These are phyloP conservation scores for Pinna nobilis DNA, from an alignment of 1,140 invertebrate species.

Conservation along the genomic window DNA sequence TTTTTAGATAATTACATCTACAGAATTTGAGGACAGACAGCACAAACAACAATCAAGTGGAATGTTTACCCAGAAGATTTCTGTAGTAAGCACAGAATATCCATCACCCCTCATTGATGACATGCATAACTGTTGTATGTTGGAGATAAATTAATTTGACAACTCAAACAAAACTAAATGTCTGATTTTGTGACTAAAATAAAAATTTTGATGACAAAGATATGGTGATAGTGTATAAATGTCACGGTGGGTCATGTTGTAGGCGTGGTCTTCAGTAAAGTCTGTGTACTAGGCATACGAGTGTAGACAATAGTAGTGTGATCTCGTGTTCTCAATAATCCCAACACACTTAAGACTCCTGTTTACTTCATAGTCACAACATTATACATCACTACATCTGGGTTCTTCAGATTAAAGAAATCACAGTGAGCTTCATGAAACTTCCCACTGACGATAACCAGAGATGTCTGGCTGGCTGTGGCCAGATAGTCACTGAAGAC, in stretches of 20 bases:
- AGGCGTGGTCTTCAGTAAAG: no score
- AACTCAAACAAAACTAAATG: neutral
- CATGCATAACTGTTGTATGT: no score
- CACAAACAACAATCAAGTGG: no score
- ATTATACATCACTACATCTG: conserved; percentile 38
- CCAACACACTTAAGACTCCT: neutral
- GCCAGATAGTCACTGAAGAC: conserved; percentile 87
- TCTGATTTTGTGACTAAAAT: neutral
- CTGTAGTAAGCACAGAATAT: no score
- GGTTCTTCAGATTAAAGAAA: conserved; percentile 58
- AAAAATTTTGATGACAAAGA: neutral
- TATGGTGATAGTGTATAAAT: no score
- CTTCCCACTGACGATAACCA: conserved; percentile 85
- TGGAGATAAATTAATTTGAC: neutral
- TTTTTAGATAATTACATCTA: no score
- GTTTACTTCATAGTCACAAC: neutral
- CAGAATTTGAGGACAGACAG: no score
- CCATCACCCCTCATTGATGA: no score
- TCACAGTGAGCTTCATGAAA: conserved; percentile 86
- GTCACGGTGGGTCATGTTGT: no score
- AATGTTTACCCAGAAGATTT: no score
- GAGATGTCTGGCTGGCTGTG: conserved; percentile 83
- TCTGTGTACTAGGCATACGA: neutral
- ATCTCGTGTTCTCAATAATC: neutral
- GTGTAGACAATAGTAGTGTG: neutral